Base-by-base conservation (phyloP, 2,797 vertebrate species). In the Peromyscus aztecus region DNA sequence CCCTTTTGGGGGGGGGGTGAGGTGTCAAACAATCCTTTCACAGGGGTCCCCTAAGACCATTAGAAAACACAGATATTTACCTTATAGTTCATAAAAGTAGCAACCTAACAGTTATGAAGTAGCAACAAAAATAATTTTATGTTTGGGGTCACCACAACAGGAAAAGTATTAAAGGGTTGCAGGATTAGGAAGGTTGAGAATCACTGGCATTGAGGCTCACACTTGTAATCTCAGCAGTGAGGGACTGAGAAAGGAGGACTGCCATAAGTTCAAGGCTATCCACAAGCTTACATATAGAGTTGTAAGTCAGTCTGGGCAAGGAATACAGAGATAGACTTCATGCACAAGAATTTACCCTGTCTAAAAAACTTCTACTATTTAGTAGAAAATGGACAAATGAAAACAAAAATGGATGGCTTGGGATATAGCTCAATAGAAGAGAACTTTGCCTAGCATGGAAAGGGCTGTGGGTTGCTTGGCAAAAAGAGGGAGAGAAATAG, bases 361-460 rank as follows among this genome's bases (percentile, higher is more conserved):
- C 93, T 75, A 93, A 89, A 46, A 73, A 57, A 65, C 87, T 10
- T 37, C 78, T 88, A 90, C 16, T 80, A 40, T 55, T 97, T 61
- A 77, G 11, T 73, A 21, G 65, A 84, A 96, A 94, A 84, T 0
- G 89, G 27, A 59, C 7, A 29, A 37, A 91, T 40, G 27, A 85
- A 94, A 89, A 86, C 46, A 84, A 88, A 94, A 90, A 80, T 52
- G 52, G 43, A 94, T 61, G 55, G 27, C 37, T 76, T 59, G 17
- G 34, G 19, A 57, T 31, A 11, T 19, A 73, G 67, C 16, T 88
- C 24, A 87, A 21, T 37, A 40, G 69, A 37, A 73, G 49, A 55
- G 13, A 29, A 52, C 27, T 57, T 87, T 88, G 49, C 67, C 52
- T 73, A 57, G 16, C 67, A 57, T 40, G 52, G 27, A 57, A 73